phyloP scores from a whole-genome alignment of 1,140 invertebrate species.

The Choristoneura fumiferana region DNA sequence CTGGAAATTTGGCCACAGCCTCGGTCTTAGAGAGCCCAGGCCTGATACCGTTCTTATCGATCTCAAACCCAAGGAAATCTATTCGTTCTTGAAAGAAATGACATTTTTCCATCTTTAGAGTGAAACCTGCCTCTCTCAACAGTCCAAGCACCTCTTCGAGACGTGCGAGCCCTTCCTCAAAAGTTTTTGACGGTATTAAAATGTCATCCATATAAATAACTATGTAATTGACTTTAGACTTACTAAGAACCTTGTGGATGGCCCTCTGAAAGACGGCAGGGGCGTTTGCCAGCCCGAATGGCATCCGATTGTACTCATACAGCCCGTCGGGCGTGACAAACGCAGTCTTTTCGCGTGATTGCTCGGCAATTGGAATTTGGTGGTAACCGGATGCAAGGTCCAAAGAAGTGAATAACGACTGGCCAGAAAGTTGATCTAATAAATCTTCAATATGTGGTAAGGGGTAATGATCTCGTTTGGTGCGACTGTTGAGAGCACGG shows the following conservation, averaged over 20 bases:
- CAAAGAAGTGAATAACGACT: slow-evolving; percentile 14
- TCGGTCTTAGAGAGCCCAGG: slow-evolving; percentile 13
- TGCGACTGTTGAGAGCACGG: neutral
- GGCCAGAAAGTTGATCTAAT: slow-evolving; percentile 2
- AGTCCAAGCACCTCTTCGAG: slow-evolving; percentile 34
- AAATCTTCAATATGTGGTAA: slow-evolving; percentile 6
- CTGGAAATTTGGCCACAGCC: neutral
- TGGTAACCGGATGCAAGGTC: too few relatives aligned
- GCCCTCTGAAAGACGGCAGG: too few relatives aligned
- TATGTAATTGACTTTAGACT: slow-evolving; percentile 8
- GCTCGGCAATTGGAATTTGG: slow-evolving; percentile 35
- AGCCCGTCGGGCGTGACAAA: slow-evolving; percentile 38
- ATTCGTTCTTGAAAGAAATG: slow-evolving; percentile 33
- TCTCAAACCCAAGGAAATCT: slow-evolving; percentile 33
- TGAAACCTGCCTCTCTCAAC: slow-evolving; percentile 28
- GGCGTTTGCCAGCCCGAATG: too few relatives aligned
- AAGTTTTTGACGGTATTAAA: slow-evolving; percentile 45
- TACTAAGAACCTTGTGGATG: slow-evolving; percentile 30
- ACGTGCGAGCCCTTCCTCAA: slow-evolving; percentile 47
- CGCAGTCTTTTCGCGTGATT: slow-evolving; percentile 38
- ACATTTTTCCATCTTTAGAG: slow-evolving; percentile 42
- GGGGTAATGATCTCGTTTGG: neutral
- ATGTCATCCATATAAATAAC: slow-evolving; percentile 52
- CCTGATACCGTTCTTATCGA: slow-evolving; percentile 26
- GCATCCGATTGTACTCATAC: slow-evolving; percentile 40